Evolutionary conservation across 1,140 invertebrate genomes (phyloP), one percentile per base, ranked within the genome.

Genomic region (Dermatophagoides farinae): DNA sequence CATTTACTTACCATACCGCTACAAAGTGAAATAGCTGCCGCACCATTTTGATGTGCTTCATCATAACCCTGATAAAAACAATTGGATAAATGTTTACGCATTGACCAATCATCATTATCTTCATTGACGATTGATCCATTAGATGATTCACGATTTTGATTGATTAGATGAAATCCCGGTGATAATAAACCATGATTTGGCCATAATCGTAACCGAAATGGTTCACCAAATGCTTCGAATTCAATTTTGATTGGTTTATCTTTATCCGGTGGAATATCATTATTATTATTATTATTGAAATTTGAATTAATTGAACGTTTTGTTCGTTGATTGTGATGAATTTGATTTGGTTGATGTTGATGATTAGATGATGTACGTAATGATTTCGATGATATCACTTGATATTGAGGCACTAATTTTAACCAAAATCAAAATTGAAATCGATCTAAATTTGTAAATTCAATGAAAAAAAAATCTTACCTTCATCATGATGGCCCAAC

Each of bases 61-160:
- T 55, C 59, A 20, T 58, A 47, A 41, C 65, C 65, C 10, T 66
- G 63, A 46, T 62, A 66, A 37, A 64, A 64, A 40, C 65, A 66
- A 60, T 62, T 12, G 8, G 10, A 11, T 23, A 37, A 41, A 12
- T 20, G n/a, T 23, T 58, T 11, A 31, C 31, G 25, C 9, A 37
- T 37, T 10, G 14, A 46, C n/a, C 14, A n/a, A 60, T 52, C 59
- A 52, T 46, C 37, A 20, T 60, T 23, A 22, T 10, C 8, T 39
- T 55, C 5, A 55, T 25, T 44, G 5, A 11, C 25, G 10, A 25
- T 55, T 2, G 10, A n/a, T 23, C 6, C 16, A 14, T 37, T 22
- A 9, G 6, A 18, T 12, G 6, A 11, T 20, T 40, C 44, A 6
- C n/a, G 14, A 40, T 23, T 25, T 43, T 61, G 14, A 16, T 61